These are phyloP conservation scores for Pseudorectes ferrugineus DNA, from an alignment of 2,113 vertebrate genomes.

Conservation along the genomic window DNA sequence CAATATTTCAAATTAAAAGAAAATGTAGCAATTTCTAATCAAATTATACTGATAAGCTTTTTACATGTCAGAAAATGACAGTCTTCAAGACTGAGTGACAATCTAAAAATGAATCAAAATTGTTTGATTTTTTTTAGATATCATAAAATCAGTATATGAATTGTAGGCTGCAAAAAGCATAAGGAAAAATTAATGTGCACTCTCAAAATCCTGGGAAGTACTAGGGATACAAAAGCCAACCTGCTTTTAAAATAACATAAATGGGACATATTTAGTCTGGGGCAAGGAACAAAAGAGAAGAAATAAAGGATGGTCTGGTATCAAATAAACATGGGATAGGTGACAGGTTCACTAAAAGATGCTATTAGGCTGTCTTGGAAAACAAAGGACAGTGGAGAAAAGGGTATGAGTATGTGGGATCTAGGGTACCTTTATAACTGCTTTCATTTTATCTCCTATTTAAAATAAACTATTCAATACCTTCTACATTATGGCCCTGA, in stretches of 20 bases:
- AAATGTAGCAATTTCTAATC: not conserved
- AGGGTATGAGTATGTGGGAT: not conserved
- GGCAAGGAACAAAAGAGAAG: not conserved
- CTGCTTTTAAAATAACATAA: constrained; percentile 12
- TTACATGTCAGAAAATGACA: not conserved
- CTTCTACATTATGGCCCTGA: not conserved
- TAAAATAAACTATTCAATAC: constrained; percentile 7
- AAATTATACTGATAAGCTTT: not conserved
- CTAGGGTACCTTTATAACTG: not conserved
- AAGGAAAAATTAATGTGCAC: not conserved
- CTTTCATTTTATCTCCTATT: not conserved
- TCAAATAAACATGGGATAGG: not conserved
- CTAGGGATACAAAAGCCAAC: not conserved
- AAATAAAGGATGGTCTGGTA: not conserved
- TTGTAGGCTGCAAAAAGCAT: not conserved
- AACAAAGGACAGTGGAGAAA: not conserved
- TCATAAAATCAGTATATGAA: not conserved
- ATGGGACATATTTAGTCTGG: not conserved
- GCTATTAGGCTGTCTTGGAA: not conserved
- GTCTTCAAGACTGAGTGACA: not conserved
- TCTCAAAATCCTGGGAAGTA: not conserved
- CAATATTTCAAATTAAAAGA: not conserved
- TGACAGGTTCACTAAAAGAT: not conserved
- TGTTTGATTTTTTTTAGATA: not conserved
- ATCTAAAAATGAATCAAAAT: not conserved